Evolutionary conservation across 2,797 vertebrate genomes (phyloP), one percentile per base, ranked within the genome.

Genomic region (Microctenopoma lineatum): DNA sequence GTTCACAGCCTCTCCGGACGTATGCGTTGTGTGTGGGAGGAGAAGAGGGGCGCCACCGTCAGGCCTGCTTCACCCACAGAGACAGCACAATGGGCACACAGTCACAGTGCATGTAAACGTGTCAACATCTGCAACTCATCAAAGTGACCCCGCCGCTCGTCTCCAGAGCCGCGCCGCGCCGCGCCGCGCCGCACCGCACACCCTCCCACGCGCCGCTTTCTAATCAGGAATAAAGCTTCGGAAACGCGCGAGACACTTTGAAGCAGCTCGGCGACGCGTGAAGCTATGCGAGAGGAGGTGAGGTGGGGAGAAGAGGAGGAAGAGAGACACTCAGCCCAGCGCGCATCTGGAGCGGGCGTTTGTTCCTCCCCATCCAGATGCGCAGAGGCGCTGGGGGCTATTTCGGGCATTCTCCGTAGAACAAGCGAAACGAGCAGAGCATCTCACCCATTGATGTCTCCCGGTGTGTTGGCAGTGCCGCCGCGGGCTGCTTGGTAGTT

Each of bases 111-210:
- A 87, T 90, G 90, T 66, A 91, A 92, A 93, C 92, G 92, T 93
- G 92, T 93, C 92, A 92, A 92, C 92, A 93, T 93, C 92, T 93
- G 92, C 82, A 92, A 92, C 79, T 90, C 92, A 92, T 93, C 92
- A 91, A 59, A 66, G 79, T 54, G 80, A 76, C 75, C 29, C 75
- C 57, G 65, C 68, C 5, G 70, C 63, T 51, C n/a, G 27, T 18
- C 59, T 69, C 50, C 1, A 65, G 59, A 70, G 11, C 64, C 68
- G 8, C 69, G 18, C 41, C 12, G 21, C 21, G 21, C 21, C 21
- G 21, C 25, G n/a, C 63, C 2, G 27, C 4, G 14, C n/a, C 64
- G 42, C 59, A 25, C 63, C 1, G 51, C 38, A 11, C n/a, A 16
- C 79, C 74, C 86, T 34, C 87, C 84, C 82, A 82, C 84, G 74